Evolutionary conservation across 1,140 invertebrate species (phyloP).

Genomic region (Penaeus vannamei): DNA sequence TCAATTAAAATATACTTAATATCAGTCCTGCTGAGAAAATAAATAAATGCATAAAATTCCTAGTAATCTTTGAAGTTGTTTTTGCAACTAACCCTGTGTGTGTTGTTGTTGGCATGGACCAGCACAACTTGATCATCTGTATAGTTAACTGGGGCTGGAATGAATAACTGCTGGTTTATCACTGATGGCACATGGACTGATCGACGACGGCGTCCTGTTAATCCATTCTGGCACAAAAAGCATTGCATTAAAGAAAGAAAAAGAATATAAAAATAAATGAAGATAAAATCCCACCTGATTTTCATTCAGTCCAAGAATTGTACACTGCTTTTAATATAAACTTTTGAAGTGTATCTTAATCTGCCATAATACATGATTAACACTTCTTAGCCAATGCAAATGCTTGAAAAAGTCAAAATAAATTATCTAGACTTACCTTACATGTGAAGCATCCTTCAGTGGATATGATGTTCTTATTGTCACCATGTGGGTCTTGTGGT

Average conservation of each 20-base stretch:
- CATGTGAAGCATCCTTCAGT: slow-evolving; percentile 93
- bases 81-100: slow-evolving; percentile 41
- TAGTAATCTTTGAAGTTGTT: slow-evolving; percentile 57
- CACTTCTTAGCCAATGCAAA: neutral
- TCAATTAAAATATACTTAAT: neutral
- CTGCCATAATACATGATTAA: neutral
- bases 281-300: no score
- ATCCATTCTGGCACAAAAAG: slow-evolving; percentile 9
- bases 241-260: slow-evolving; percentile 53
- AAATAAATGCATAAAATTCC: neutral
- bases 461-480: slow-evolving; percentile 81
- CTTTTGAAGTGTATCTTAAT: neutral
- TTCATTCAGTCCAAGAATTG: neutral
- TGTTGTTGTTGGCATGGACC: slow-evolving; percentile 58
- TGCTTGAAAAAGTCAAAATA: neutral
- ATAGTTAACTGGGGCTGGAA: slow-evolving; percentile 36
- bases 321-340: neutral
- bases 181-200: neutral
- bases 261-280: neutral
- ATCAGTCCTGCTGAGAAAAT: neutral
- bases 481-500: slow-evolving; percentile 78
- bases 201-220: slow-evolving; percentile 31
- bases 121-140: slow-evolving; percentile 58
- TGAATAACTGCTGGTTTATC: slow-evolving; percentile 21
- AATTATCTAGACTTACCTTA: slow-evolving; percentile 76